A percentile compares a stretch with the other conserved stretches of the same genome.
Evolutionary conservation across 2,797 vertebrate genomes (phyloP).

Genomic region (Poeciliopsis presidionis): DNA sequence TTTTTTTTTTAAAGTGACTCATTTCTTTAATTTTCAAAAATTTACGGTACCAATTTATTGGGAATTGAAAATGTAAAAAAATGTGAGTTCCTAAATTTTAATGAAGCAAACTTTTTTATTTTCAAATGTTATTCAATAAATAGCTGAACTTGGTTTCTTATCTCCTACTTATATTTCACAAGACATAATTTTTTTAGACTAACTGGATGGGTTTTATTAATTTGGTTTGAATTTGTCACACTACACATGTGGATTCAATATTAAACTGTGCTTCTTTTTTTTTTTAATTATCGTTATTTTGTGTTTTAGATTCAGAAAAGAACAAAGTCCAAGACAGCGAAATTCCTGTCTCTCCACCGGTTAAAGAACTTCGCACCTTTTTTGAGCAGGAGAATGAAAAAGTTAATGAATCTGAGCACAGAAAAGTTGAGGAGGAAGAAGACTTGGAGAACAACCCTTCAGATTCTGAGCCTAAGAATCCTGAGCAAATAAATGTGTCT

Average conservation of each 20-base stretch:
- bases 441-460: not conserved
- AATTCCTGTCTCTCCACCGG: not conserved
- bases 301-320: not conserved
- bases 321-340: not conserved
- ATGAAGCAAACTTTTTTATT: not conserved
- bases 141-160: too few species aligned
- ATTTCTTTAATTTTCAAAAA: too few species aligned
- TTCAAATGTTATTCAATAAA: not conserved
- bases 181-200: not conserved
- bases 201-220: too few species aligned
- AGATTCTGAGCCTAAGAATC: not conserved
- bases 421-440: not conserved
- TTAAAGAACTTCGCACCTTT: not conserved
- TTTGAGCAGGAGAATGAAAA: not conserved
- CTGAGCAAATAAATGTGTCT: accelerated
- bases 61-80: too few species aligned
- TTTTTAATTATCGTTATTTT: not conserved
- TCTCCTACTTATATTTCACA: too few species aligned
- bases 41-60: too few species aligned
- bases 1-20: not conserved
- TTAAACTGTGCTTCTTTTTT: not conserved
- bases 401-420: not conserved
- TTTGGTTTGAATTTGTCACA: not conserved
- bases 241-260: not conserved
- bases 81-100: not conserved